Conservation (phyloP, 2,797 vertebrate species). For the Melanotaenia boesemani region DNA sequence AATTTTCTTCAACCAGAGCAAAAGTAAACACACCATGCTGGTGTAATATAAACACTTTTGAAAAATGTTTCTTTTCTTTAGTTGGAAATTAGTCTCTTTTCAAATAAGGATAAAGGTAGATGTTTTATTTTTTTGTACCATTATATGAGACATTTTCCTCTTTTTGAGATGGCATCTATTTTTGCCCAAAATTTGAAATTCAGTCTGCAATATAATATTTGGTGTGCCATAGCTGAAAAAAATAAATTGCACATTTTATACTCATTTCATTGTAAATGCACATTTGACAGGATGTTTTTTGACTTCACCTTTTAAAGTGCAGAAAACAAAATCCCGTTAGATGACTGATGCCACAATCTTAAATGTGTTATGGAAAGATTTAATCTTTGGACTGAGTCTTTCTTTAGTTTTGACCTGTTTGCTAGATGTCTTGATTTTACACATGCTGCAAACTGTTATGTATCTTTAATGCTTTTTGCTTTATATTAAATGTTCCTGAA, state of each 20-base stretch:
- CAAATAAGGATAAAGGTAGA: neutral
- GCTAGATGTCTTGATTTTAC: neutral
- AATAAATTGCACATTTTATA: neutral
- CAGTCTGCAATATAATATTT: neutral
- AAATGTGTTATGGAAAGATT: neutral
- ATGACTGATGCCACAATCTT: neutral
- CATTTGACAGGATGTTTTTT: neutral
- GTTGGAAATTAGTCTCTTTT: constrained; percentile 2
- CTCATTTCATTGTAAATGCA: neutral
- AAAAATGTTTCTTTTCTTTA: neutral
- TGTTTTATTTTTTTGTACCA: neutral
- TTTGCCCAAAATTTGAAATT: constrained; percentile 4
- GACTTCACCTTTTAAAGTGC: constrained; percentile 1
- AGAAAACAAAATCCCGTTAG: neutral
- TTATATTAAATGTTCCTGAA: neutral
- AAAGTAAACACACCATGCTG: neutral
- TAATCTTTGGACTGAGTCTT: neutral
- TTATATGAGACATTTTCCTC: neutral
- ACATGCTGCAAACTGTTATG: neutral
- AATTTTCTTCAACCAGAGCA: neutral
- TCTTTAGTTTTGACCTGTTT: neutral
- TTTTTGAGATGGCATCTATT: constrained; percentile 17
- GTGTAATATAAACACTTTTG: neutral
- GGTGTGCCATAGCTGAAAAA: neutral
- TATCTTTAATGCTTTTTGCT: neutral